A percentile compares a stretch with the other conserved stretches of the same genome.
Evolutionary conservation across 1,140 invertebrate species (phyloP).

Genomic region (Gryon sp.): DNA sequence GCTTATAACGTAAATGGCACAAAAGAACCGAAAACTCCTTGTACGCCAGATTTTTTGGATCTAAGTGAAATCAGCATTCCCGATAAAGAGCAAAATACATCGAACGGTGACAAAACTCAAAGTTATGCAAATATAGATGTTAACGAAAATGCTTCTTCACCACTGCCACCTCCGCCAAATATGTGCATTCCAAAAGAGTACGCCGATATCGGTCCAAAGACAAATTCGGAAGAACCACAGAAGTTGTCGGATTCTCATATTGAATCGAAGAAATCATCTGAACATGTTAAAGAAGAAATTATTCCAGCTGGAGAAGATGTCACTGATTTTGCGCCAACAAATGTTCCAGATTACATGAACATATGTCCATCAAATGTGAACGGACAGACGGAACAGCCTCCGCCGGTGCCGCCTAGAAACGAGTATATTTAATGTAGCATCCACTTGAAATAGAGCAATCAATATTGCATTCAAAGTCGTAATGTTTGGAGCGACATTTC

Average conservation of each 20-base stretch:
- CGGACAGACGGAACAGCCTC: slow-evolving; percentile 65
- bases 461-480: slow-evolving; percentile 38
- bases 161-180: slow-evolving; percentile 65
- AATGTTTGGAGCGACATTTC: slow-evolving; percentile 22
- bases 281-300: not conserved
- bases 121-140: slow-evolving; percentile 68
- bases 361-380: slow-evolving; percentile 56
- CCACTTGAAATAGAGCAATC: slow-evolving; percentile 42
- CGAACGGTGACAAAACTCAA: slow-evolving; percentile 32
- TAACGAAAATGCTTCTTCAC: slow-evolving; percentile 23
- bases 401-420: slow-evolving; percentile 73
- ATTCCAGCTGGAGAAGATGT: slow-evolving; percentile 1
- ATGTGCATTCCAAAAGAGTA: slow-evolving; percentile 73
- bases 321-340: slow-evolving; percentile 11
- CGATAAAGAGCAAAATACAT: slow-evolving; percentile 39
- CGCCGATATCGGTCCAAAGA: slow-evolving; percentile 23
- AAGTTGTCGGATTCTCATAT: not conserved
- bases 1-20: slow-evolving; percentile 69
- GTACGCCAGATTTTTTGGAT: slow-evolving; percentile 63
- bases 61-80: slow-evolving; percentile 51
- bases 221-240: slow-evolving; percentile 6
- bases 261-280: not conserved
- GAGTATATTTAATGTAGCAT: slow-evolving; percentile 56
- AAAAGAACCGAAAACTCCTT: slow-evolving; percentile 70
- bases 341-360: slow-evolving; percentile 72